These are phyloP conservation scores for Buceros bicornis DNA, from an alignment of 2,797 vertebrate genomes.

Conservation along the genomic window DNA sequence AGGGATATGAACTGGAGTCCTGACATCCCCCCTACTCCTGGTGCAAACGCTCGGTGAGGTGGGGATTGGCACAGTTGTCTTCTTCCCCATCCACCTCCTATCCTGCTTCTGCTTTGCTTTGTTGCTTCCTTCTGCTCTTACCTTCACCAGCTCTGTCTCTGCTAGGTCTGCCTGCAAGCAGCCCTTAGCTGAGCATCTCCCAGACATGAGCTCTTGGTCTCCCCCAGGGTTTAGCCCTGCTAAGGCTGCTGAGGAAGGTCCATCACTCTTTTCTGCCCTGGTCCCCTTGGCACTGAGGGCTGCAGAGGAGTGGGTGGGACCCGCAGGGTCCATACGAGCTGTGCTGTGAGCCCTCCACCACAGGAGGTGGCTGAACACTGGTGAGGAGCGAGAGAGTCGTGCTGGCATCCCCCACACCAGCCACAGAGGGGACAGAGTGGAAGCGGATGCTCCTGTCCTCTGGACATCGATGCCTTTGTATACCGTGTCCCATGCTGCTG, in stretches of 20 bases:
- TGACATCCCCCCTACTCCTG: background rate
- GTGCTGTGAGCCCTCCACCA: background rate
- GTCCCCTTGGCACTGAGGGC: too few species aligned
- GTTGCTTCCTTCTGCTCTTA: background rate
- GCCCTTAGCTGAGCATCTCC: background rate
- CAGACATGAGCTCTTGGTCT: background rate
- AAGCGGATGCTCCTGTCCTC: background rate
- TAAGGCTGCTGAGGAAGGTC: background rate
- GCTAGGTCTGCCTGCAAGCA: background rate
- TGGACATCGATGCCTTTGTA: background rate
- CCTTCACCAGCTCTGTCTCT: background rate
- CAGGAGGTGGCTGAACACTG: background rate
- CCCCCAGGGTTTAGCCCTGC: background rate
- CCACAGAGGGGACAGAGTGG: background rate
- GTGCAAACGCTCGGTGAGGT: background rate
- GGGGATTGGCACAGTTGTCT: background rate
- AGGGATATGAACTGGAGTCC: background rate
- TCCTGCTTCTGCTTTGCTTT: slow-evolving; percentile 38
- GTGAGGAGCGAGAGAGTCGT: background rate
- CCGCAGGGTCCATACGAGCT: accelerated
- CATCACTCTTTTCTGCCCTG: too few species aligned
- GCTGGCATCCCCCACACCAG: background rate
- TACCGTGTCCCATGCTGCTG: accelerated
- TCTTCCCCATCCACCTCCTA: background rate
- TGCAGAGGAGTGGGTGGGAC: background rate